Conservation (phyloP, 1,140 invertebrate genomes). For the Rhynchophorus ferrugineus region DNA sequence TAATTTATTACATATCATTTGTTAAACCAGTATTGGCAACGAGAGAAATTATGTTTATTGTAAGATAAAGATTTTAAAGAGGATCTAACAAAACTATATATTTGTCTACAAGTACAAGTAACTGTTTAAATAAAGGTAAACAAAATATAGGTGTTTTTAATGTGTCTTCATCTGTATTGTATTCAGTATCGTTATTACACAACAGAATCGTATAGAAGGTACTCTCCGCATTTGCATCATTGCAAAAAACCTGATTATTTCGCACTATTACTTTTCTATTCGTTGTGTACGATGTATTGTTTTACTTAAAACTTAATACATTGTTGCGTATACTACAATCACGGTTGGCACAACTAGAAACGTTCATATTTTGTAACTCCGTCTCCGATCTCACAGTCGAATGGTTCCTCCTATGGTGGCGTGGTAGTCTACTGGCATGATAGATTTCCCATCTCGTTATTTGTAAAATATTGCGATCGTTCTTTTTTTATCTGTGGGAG, state of each 20-base stretch:
- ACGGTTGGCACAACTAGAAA: neutral
- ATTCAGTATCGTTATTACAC: neutral
- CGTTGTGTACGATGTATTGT: slow-evolving; percentile 1
- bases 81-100: too few relatives aligned
- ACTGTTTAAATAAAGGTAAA: too few relatives aligned
- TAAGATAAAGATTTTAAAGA: too few relatives aligned
- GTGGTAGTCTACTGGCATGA: neutral
- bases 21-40: too few relatives aligned
- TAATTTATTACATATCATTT: too few relatives aligned
- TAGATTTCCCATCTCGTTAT: neutral
- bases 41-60: too few relatives aligned
- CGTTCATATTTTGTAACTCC: slow-evolving; percentile 1
- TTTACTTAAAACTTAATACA: neutral
- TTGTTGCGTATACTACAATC: neutral
- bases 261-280: neutral
- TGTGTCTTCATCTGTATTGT: neutral
- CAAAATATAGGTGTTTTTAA: neutral
- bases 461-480: neutral
- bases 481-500: neutral
- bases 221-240: neutral
- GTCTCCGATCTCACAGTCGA: slow-evolving; percentile 4
- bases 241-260: neutral
- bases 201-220: neutral
- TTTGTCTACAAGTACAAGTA: too few relatives aligned
- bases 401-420: neutral